Evolutionary conservation across 2,888 invertebrate genomes (phyloP).

Genomic region (Trichogramma evanescens): DNA sequence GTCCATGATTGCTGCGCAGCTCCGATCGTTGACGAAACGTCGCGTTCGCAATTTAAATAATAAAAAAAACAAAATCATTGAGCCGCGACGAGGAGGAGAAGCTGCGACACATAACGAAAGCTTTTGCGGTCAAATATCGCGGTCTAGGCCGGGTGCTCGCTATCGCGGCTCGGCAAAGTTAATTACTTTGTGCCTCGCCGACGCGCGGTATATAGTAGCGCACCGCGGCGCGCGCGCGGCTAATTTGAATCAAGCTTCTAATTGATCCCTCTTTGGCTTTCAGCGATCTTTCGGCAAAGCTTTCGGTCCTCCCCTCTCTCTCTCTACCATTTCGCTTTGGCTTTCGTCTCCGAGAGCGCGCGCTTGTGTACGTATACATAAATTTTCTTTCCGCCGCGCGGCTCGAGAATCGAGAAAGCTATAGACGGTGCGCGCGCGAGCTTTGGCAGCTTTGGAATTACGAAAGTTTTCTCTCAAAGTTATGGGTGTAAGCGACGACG

Average conservation of each 20-base stretch:
- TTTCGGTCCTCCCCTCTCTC: not conserved
- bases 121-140: not conserved
- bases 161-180: conserved; percentile 35
- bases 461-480: conserved; percentile 33
- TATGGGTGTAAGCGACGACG: conserved; percentile 14
- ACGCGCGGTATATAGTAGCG: conserved; percentile 16
- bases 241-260: conserved; percentile 42
- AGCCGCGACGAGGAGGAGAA: not conserved
- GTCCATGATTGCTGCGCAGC: too few relatives aligned
- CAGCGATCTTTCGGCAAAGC: not conserved
- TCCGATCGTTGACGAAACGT: too few relatives aligned
- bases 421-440: too few relatives aligned
- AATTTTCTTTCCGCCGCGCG: too few relatives aligned
- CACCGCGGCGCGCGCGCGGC: conserved; percentile 26
- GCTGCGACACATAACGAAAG: not conserved
- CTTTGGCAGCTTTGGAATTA: conserved; percentile 23
- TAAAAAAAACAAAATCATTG: too few relatives aligned
- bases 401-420: too few relatives aligned
- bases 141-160: not conserved
- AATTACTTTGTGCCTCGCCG: conserved; percentile 31
- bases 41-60: too few relatives aligned
- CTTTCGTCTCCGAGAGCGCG: not conserved
- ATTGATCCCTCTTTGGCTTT: conserved; percentile 29
- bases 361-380: not conserved
- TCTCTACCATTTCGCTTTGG: not conserved